These are phyloP conservation scores for Melanotus villosus DNA, from an alignment of 2,888 invertebrate genomes.

Conservation along the genomic window DNA sequence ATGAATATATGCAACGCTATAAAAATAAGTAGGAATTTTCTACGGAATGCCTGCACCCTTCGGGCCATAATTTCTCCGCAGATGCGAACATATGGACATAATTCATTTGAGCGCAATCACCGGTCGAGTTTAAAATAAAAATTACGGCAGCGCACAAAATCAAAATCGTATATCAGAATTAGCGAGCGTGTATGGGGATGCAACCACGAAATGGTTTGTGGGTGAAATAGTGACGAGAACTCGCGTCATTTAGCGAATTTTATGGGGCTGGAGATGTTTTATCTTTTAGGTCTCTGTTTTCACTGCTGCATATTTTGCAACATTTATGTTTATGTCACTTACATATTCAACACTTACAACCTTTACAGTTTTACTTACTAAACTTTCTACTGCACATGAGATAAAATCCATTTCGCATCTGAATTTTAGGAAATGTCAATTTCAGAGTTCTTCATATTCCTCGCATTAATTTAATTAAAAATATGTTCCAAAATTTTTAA, in stretches of 20 bases:
- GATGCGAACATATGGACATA: conserved; percentile 30
- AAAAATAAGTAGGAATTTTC: conserved; percentile 26
- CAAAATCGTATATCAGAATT: conserved; percentile 67
- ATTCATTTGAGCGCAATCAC: conserved; percentile 48
- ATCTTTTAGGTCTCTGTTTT: conserved; percentile 62
- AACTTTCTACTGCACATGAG: too few relatives aligned
- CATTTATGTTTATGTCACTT: background rate
- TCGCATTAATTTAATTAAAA: too few relatives aligned
- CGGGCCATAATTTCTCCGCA: conserved; percentile 24
- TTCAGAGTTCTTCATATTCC: too few relatives aligned
- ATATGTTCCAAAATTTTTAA: too few relatives aligned
- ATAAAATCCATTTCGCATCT: too few relatives aligned
- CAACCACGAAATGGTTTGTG: conserved; percentile 64
- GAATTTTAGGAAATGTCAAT: too few relatives aligned
- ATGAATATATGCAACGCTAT: conserved; percentile 42
- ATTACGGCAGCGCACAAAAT: conserved; percentile 61
- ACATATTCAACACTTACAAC: background rate
- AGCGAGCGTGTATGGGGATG: conserved; percentile 62
- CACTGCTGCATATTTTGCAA: conserved; percentile 53
- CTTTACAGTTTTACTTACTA: too few relatives aligned
- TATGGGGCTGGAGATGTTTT: conserved; percentile 62
- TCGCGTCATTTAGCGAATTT: conserved; percentile 65
- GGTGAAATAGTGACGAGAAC: conserved; percentile 67
- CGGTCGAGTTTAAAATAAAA: conserved; percentile 56
- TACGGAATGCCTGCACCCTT: background rate